phyloP scores from a whole-genome alignment of 1,140 invertebrate genomes.

The Bombus superbus region DNA sequence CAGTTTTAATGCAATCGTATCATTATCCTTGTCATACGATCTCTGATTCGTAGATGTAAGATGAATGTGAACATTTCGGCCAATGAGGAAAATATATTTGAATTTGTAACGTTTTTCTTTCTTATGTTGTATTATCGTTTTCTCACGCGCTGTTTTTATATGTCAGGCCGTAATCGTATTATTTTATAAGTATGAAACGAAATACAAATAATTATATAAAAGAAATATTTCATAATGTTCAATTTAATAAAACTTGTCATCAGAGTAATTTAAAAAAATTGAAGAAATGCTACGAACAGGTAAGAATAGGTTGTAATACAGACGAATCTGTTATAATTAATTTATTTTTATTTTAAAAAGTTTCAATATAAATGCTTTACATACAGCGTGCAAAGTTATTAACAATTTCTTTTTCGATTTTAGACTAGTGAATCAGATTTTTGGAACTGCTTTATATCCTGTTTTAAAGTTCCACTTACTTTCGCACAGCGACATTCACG shows the following conservation, averaged over 20 bases:
- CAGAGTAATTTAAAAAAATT: slow-evolving; percentile 85
- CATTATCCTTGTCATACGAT: neutral
- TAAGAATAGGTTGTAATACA: slow-evolving; percentile 60
- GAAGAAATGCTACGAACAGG: slow-evolving; percentile 84
- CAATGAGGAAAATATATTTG: slow-evolving; percentile 11
- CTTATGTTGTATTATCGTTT: neutral
- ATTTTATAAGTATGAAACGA: slow-evolving; percentile 20
- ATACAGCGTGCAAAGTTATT: neutral
- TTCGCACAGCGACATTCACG: slow-evolving; percentile 75
- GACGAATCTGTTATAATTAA: slow-evolving; percentile 9
- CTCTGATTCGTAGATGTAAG: neutral
- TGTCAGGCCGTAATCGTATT: neutral
- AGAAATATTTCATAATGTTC: slow-evolving; percentile 84
- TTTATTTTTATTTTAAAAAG: neutral
- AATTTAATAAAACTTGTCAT: slow-evolving; percentile 85
- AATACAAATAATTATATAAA: slow-evolving; percentile 41
- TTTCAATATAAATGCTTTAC: neutral
- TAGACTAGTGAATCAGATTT: slow-evolving; percentile 72
- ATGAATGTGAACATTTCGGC: neutral
- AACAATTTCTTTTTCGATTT: slow-evolving; percentile 52
- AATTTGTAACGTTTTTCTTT: slow-evolving; percentile 15
- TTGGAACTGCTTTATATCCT: slow-evolving; percentile 64
- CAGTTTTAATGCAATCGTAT: neutral
- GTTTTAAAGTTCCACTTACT: slow-evolving; percentile 70
- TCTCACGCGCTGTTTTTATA: neutral